Percentiles rank a stretch among this genome's conserved stretches.
phyloP scores from a whole-genome alignment of 2,797 vertebrate species.

The Muraenolepis orangiensis region DNA sequence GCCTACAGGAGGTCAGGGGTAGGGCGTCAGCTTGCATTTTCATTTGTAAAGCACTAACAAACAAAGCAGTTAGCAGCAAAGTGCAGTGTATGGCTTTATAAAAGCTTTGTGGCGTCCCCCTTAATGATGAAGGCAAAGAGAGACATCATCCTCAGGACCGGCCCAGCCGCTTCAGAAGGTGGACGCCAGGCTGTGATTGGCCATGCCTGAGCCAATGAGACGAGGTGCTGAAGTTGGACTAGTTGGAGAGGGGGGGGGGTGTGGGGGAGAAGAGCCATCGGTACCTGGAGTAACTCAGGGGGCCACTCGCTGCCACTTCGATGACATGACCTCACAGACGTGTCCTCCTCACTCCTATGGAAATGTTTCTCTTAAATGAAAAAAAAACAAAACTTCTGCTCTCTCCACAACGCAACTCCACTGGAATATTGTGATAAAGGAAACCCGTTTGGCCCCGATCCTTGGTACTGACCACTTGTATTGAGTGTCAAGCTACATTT shows the following conservation, averaged over 20 bases:
- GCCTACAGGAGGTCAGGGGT: slow-evolving; percentile 65
- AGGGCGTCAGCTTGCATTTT: slow-evolving; percentile 57
- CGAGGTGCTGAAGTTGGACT: slow-evolving; percentile 64
- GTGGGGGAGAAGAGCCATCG: slow-evolving; percentile 50
- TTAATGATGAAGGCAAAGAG: slow-evolving; percentile 67
- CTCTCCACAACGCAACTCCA: not conserved
- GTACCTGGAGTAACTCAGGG: slow-evolving; percentile 34
- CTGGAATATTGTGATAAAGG: not conserved
- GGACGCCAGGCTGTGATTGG: slow-evolving; percentile 49
- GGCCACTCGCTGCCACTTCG: slow-evolving; percentile 4
- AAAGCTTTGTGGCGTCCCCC: slow-evolving; percentile 62
- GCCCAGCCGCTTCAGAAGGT: slow-evolving; percentile 49
- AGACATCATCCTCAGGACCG: slow-evolving; percentile 55
- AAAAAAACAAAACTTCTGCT: no score
- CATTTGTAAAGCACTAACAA: slow-evolving; percentile 62
- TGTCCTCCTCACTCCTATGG: not conserved
- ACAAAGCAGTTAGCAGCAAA: slow-evolving; percentile 42
- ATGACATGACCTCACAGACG: not conserved
- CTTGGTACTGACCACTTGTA: not conserved
- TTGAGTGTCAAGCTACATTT: not conserved
- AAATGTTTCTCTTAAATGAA: not conserved
- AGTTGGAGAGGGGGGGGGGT: no score
- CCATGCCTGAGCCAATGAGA: slow-evolving; percentile 62
- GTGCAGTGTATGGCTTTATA: slow-evolving; percentile 66
- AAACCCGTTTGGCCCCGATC: not conserved